Evolutionary conservation across 2,113 vertebrate genomes (phyloP).

Genomic region (Cavia aperea): DNA sequence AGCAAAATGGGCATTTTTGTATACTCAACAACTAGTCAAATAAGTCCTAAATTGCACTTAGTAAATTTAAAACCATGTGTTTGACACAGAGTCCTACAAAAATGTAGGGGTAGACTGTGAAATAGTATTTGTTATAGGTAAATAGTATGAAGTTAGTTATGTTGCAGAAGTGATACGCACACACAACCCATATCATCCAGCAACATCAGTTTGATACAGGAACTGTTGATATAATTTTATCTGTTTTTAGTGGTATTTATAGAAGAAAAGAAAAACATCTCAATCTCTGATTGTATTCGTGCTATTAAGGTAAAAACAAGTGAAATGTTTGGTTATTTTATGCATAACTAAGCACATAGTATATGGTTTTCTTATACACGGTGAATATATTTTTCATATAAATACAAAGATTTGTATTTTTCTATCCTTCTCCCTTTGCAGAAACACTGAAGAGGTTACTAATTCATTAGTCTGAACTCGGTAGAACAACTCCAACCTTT

Average conservation of each 20-base stretch:
- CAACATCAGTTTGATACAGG: not conserved
- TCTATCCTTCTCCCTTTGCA: not conserved
- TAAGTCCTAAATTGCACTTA: not conserved
- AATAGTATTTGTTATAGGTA: not conserved
- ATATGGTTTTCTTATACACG: too few species aligned
- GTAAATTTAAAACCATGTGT: not conserved
- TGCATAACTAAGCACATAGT: not conserved
- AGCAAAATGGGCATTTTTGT: not conserved
- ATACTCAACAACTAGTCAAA: not conserved
- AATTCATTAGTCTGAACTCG: not conserved
- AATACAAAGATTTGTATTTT: not conserved
- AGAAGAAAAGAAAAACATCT: not conserved
- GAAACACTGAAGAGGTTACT: not conserved
- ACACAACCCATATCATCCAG: not conserved
- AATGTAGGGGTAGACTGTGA: fast-evolving
- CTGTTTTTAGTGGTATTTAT: not conserved
- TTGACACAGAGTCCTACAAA: not conserved
- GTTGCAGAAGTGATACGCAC: not conserved
- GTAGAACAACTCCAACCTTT: not conserved
- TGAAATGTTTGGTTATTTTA: not conserved
- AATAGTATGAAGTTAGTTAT: not conserved
- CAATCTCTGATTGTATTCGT: not conserved
- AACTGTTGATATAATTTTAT: not conserved
- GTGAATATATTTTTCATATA: not conserved
- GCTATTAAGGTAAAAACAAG: not conserved